Evolutionary conservation across 2,113 vertebrate genomes (phyloP).

Genomic region (Chitala chitala): DNA sequence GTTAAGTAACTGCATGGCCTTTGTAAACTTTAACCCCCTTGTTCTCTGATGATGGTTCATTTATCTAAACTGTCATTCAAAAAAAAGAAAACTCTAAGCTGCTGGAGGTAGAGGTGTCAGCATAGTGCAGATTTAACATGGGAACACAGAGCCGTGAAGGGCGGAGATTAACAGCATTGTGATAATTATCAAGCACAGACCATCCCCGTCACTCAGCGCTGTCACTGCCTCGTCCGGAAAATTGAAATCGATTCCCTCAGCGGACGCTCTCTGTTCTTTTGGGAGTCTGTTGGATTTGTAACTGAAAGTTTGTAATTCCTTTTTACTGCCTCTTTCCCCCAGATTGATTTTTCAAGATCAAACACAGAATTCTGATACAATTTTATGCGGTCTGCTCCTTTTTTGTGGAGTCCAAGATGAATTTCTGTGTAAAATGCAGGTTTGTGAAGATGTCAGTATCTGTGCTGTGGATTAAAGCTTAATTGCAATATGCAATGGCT

Average conservation of each 20-base stretch:
- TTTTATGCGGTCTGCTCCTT: not conserved
- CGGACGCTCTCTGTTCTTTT: constrained; percentile 6
- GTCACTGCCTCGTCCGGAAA: constrained; percentile 18
- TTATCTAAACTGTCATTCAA: too few relatives aligned
- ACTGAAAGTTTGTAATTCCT: not conserved
- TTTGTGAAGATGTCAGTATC: not conserved
- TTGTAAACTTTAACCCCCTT: not conserved
- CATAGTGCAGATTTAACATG: too few relatives aligned
- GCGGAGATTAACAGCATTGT: constrained; percentile 1
- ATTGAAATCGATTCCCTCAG: constrained; percentile 20
- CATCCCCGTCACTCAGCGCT: not conserved
- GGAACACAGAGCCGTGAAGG: not conserved
- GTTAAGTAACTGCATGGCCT: not conserved
- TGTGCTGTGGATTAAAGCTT: not conserved
- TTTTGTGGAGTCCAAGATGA: not conserved
- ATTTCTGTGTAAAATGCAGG: not conserved
- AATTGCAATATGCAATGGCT: not conserved
- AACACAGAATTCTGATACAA: not conserved
- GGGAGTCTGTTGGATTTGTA: not conserved
- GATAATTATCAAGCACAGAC: constrained; percentile 5
- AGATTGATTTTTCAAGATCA: constrained; percentile 1
- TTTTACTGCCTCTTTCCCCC: not conserved
- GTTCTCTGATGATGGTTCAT: not conserved
- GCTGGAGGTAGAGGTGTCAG: too few relatives aligned
- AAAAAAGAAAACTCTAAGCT: too few relatives aligned